These are phyloP conservation scores for Timema podura DNA, from an alignment of 2,888 invertebrate genomes.

Conservation along the genomic window DNA sequence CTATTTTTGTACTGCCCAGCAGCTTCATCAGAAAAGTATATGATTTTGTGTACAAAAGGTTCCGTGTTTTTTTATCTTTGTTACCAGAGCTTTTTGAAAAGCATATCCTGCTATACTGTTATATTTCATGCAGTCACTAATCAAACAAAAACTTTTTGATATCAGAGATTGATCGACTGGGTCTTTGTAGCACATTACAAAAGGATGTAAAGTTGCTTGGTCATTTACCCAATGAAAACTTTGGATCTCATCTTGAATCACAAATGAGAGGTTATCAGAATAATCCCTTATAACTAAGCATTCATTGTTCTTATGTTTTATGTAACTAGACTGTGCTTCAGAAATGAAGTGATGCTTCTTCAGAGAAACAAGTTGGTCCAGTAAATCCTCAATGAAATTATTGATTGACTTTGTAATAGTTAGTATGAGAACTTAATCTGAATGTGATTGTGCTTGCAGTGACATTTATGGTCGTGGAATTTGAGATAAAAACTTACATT, in stretches of 20 bases:
- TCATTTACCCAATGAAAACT: not conserved
- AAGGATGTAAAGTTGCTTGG: conserved; percentile 9
- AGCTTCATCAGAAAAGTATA: too few species aligned
- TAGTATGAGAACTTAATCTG: not conserved
- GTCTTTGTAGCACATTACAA: not conserved
- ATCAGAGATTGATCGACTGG: not conserved
- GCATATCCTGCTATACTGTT: too few species aligned
- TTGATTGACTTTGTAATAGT: not conserved
- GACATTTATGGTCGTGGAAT: too few species aligned
- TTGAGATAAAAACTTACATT: too few species aligned
- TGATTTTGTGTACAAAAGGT: too few species aligned
- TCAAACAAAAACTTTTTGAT: not conserved
- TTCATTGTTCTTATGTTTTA: not conserved
- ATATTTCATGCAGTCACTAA: not conserved
- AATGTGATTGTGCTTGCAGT: too few species aligned
- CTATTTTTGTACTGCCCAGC: too few species aligned
- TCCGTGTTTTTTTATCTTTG: too few species aligned
- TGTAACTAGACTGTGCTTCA: conserved; percentile 5
- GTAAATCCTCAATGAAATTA: not conserved
- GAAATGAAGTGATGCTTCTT: not conserved
- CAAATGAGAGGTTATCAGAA: not conserved
- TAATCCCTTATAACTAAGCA: not conserved
- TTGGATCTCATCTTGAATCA: not conserved
- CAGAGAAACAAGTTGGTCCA: not conserved
- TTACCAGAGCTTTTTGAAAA: too few species aligned